A percentile compares a stretch with the other conserved stretches of the same genome.
These are phyloP conservation scores for Oncorhynchus tshawytscha DNA, from an alignment of 2,113 vertebrate species.

Conservation along the genomic window DNA sequence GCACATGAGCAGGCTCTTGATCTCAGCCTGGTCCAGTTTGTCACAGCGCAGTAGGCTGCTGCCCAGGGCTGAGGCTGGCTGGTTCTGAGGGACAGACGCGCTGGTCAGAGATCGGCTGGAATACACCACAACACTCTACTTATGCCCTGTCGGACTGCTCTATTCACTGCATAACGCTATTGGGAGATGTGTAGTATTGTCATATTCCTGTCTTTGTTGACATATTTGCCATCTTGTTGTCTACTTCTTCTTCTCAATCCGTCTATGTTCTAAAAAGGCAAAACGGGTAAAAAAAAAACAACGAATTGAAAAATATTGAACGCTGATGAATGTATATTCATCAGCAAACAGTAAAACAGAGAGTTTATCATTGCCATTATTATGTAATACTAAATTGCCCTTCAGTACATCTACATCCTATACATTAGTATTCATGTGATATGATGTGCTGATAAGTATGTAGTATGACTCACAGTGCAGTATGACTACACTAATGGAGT, in stretches of 20 bases:
- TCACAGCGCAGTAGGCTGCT: slow-evolving; percentile 88
- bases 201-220: too few relatives aligned
- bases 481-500: slow-evolving; percentile 14
- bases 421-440: not conserved
- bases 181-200: too few relatives aligned
- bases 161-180: not conserved
- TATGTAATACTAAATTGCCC: not conserved
- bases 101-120: slow-evolving; percentile 8
- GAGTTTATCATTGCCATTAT: not conserved
- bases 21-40: slow-evolving; percentile 94
- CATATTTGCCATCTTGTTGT: too few relatives aligned
- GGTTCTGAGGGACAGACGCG: slow-evolving; percentile 72
- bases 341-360: too few relatives aligned
- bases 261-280: too few relatives aligned
- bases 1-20: slow-evolving; percentile 95
- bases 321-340: too few relatives aligned
- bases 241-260: too few relatives aligned
- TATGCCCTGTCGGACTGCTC: not conserved
- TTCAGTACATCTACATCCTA: not conserved
- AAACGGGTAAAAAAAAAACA: too few relatives aligned
- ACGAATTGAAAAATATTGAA: too few relatives aligned
- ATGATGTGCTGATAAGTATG: not conserved
- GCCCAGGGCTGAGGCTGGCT: slow-evolving; percentile 78
- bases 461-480: not conserved
- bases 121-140: slow-evolving; percentile 1